Evolutionary conservation across 2,113 vertebrate genomes (phyloP).

Genomic region (Platichthys flesus): DNA sequence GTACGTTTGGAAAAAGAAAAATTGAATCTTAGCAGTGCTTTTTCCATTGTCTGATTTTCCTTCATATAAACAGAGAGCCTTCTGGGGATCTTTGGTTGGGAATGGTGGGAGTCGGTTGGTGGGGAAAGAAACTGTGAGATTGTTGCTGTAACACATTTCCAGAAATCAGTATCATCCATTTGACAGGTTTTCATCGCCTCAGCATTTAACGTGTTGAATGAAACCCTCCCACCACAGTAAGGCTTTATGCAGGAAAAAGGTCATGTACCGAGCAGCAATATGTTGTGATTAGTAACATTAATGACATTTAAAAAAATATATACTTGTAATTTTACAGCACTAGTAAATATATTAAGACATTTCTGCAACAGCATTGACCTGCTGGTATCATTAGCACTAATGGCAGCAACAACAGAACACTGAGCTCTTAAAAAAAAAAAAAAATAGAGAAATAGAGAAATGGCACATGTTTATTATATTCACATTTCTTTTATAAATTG

Average conservation of each 20-base stretch:
- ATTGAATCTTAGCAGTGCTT: constrained; percentile 19
- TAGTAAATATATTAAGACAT: constrained; percentile 80
- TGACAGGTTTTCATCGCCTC: constrained; percentile 21
- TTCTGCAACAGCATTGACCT: constrained; percentile 63
- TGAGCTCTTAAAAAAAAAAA: constrained; percentile 9
- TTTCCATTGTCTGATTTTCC: constrained; percentile 28
- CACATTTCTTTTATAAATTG: constrained; percentile 43
- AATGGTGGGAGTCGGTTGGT: constrained; percentile 7
- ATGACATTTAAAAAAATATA: constrained; percentile 53
- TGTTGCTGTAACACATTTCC: constrained; percentile 14
- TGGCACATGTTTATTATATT: constrained; percentile 60
- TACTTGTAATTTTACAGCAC: constrained; percentile 55
- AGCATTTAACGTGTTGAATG: constrained; percentile 22
- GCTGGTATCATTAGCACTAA: constrained; percentile 61
- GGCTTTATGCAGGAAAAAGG: constrained; percentile 43
- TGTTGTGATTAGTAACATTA: constrained; percentile 56
- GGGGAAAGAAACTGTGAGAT: neutral
- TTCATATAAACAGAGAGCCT: constrained; percentile 48
- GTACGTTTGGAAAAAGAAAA: constrained; percentile 28
- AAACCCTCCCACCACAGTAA: constrained; percentile 7
- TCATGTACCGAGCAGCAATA: constrained; percentile 70
- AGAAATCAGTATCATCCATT: constrained; percentile 14
- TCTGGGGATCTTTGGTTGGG: constrained; percentile 36
- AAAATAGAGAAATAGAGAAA: constrained; percentile 31
- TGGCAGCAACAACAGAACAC: constrained; percentile 54